phyloP scores from a whole-genome alignment of 2,797 vertebrate genomes.

The Danio jaintianensis region DNA sequence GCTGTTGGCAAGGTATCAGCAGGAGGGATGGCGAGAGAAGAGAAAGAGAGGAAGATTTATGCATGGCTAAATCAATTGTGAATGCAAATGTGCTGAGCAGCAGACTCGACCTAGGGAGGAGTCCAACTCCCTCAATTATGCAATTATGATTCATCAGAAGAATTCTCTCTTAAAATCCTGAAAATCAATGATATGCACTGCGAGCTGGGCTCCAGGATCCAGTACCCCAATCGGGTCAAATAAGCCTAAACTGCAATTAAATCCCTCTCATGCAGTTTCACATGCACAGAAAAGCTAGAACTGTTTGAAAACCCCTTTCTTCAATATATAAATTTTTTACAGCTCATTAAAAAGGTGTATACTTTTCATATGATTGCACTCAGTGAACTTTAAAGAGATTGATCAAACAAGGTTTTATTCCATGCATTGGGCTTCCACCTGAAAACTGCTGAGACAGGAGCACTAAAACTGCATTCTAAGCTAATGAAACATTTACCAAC shows the following conservation, averaged over 20 bases:
- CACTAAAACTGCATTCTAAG: constrained; percentile 47
- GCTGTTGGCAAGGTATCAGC: constrained; percentile 40
- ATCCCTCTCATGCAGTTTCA: constrained; percentile 17
- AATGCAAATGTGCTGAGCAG: constrained; percentile 54
- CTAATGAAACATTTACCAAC: constrained; percentile 55
- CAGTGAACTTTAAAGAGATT: constrained; percentile 44
- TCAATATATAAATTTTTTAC: constrained; percentile 13
- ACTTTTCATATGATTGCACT: constrained; percentile 22
- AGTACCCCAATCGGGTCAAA: constrained; percentile 27
- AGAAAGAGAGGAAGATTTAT: constrained; percentile 54
- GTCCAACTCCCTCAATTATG: constrained; percentile 49
- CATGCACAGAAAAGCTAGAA: constrained; percentile 3
- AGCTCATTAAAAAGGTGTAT: constrained; percentile 28
- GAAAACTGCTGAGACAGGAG: constrained; percentile 52
- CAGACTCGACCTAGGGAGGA: constrained; percentile 50
- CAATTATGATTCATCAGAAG: constrained; percentile 54
- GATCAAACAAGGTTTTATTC: constrained; percentile 38
- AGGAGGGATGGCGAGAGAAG: constrained; percentile 40
- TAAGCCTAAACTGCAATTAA: not conserved
- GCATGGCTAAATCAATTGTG: constrained; percentile 59
- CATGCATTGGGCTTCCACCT: constrained; percentile 34
- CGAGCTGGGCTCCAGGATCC: constrained; percentile 6
- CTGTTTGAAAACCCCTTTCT: constrained; percentile 6
- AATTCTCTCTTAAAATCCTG: constrained; percentile 30
- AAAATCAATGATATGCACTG: constrained; percentile 39